phyloP scores from a whole-genome alignment of 2,113 vertebrate genomes.

The Danio rerio region GRCz12tu NC_133179.1:19954501-19955000 shows the following conservation, averaged over 20 bases:
- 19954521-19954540: neutral
- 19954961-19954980: neutral
- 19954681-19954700: slow-evolving; percentile 16
- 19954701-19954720: neutral
- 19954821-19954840: neutral
- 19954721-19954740: neutral
- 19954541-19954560: slow-evolving; percentile 52
- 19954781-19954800: neutral
- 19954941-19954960: neutral
- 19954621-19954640: slow-evolving; percentile 20
- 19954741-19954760: slow-evolving; percentile 13
- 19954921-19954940: neutral
- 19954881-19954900: neutral
- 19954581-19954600: slow-evolving; percentile 59
- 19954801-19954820: neutral
- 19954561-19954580: slow-evolving; percentile 61
- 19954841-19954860: neutral
- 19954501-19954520: no score
- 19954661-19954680: slow-evolving; percentile 24
- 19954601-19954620: slow-evolving; percentile 33
- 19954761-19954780: neutral
- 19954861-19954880: neutral
- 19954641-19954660: slow-evolving; percentile 24
- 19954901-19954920: neutral
- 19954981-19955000: neutral